Conservation (phyloP, 2,888 invertebrate species). For the Nomada fabriciana region DNA sequence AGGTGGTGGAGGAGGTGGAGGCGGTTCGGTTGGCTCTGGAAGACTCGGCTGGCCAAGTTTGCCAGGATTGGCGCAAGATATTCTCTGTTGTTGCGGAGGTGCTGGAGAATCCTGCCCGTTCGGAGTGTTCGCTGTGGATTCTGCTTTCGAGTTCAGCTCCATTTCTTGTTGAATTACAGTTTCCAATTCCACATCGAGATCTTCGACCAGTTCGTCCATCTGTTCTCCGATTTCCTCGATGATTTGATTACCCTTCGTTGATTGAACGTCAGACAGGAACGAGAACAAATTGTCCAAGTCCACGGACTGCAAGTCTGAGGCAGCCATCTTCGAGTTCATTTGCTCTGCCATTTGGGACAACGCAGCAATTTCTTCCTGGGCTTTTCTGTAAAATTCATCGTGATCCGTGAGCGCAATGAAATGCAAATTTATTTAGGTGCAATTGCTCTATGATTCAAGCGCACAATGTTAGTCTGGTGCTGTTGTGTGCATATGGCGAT, state of each 20-base stretch:
- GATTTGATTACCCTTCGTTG: slow-evolving; percentile 87
- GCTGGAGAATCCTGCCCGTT: slow-evolving; percentile 66
- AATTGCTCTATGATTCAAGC: slow-evolving; percentile 20
- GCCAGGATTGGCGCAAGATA: slow-evolving; percentile 68
- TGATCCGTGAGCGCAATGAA: background rate
- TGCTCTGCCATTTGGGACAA: slow-evolving; percentile 91
- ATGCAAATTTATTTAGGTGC: background rate
- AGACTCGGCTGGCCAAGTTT: slow-evolving; percentile 87
- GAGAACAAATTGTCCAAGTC: slow-evolving; percentile 96
- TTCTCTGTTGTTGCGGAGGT: slow-evolving; percentile 61
- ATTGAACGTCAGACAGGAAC: slow-evolving; percentile 92
- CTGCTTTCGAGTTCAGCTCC: slow-evolving; percentile 78
- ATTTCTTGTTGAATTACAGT: slow-evolving; percentile 88
- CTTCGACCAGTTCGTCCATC: slow-evolving; percentile 93
- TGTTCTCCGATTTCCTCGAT: slow-evolving; percentile 94
- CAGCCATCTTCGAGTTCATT: slow-evolving; percentile 87
- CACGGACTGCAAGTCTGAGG: slow-evolving; percentile 88
- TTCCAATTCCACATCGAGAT: slow-evolving; percentile 91
- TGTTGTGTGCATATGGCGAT: background rate
- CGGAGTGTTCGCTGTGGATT: slow-evolving; percentile 70
- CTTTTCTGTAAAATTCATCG: slow-evolving; percentile 85
- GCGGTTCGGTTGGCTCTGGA: slow-evolving; percentile 91
- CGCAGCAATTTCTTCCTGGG: slow-evolving; percentile 89
- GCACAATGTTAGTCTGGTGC: slow-evolving; percentile 39
- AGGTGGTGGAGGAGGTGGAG: slow-evolving; percentile 88